Evolutionary conservation across 2,113 vertebrate species (phyloP).

Genomic region (Phasianus colchicus): DNA sequence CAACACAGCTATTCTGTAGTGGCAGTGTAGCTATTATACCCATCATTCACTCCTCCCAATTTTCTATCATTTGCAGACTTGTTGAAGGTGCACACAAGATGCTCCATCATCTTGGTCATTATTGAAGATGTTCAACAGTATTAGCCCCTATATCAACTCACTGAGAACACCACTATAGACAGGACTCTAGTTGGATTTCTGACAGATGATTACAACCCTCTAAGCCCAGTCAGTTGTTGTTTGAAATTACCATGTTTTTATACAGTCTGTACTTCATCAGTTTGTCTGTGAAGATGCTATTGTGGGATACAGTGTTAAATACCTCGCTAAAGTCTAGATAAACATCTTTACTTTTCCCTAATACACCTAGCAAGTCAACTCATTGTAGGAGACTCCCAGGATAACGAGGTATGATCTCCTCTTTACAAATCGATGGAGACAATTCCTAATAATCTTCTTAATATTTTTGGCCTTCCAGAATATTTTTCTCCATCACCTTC

Average conservation of each 20-base stretch:
- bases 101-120: background rate
- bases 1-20: background rate
- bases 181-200: background rate
- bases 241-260: background rate
- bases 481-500: background rate
- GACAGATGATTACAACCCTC: background rate
- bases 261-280: background rate
- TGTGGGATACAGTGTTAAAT: background rate
- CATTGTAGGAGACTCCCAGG: background rate
- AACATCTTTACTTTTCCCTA: background rate
- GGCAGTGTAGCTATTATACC: background rate
- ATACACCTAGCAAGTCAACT: background rate
- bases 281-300: background rate
- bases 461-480: background rate
- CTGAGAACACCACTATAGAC: background rate
- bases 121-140: background rate
- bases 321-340: background rate
- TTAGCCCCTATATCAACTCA: background rate
- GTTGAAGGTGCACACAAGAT: background rate
- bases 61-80: background rate
- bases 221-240: background rate
- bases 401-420: background rate
- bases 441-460: background rate
- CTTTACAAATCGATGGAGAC: background rate
- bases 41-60: background rate